Base-by-base conservation (phyloP, 23 tunicate genomes). In the Diplosoma virens region DNA sequence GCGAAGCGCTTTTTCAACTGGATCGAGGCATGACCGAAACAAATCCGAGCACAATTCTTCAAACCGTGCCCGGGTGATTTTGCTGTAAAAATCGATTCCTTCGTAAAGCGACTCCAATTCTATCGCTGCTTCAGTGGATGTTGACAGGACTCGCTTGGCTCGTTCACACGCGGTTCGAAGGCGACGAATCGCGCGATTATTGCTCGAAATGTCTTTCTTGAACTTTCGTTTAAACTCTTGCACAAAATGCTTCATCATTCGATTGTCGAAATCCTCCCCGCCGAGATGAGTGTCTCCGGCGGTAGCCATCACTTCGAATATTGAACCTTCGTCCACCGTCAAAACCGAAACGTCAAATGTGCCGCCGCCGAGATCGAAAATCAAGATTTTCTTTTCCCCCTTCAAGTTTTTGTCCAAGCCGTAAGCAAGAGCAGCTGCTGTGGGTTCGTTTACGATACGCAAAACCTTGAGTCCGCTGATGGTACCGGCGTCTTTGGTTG, bases 361-460 rank as follows among this genome's bases (percentile, higher is more conserved):
- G 22, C 98, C 98, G 30, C 98, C 98, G 3, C 98, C 98, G 23
- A 93, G 87, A 80, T 90, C 90, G 73, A 90, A 90, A 1, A 90
- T 80, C 58, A 90, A 58, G 11, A 90, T 65, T 58, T 79, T 84
- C 79, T 82, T 79, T 46, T 84, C 90, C 32, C 81, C 79, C 27
- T 41, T 30, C 35, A 63, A 34, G 56, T 74, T 80, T 47, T 90
- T 90, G 79, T 90, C 90, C 0, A 84, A 81, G 27, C 97, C 89
- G 66, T 84, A 84, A 25, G 97, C 97, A 50, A 90, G 70, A 24
- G 97, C 97, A 18, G 97, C 97, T 7, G 99, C 99, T 1, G 95
- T 88, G 47, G 95, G 95, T 52, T 88, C 99, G 67, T 95, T 88
- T 32, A 90, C 76, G 0, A 90, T 75, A 66, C 90, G 59, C 58